phyloP scores from a whole-genome alignment of 1,140 invertebrate species.

The Bacillus rossius region DNA sequence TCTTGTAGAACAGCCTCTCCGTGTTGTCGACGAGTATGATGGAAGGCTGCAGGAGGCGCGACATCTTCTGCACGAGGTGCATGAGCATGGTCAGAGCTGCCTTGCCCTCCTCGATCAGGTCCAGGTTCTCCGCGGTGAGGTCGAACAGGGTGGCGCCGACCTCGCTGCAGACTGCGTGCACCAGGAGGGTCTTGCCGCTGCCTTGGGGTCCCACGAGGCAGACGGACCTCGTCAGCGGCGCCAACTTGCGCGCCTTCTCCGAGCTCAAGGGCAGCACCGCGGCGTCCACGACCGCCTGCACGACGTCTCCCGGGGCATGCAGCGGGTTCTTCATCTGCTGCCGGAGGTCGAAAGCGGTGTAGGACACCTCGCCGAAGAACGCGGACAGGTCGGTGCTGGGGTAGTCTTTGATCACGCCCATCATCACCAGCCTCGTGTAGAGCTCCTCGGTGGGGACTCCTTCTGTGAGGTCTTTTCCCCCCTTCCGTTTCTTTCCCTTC shows the following conservation, averaged over 20 bases:
- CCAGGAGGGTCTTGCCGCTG: conserved; percentile 54
- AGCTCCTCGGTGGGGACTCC: conserved; percentile 46
- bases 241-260: conserved; percentile 45
- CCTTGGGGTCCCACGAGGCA: conserved; percentile 51
- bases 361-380: conserved; percentile 40
- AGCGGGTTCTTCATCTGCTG: conserved; percentile 32
- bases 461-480: conserved; percentile 51
- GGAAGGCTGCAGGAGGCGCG: conserved; percentile 48
- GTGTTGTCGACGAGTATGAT: conserved; percentile 56
- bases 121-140: conserved; percentile 50
- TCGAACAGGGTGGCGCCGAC: conserved; percentile 56
- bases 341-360: conserved; percentile 36
- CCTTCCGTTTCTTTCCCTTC: conserved; percentile 52
- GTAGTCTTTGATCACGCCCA: conserved; percentile 36
- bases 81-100: conserved; percentile 55
- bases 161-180: conserved; percentile 54
- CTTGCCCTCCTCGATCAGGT: conserved; percentile 46
- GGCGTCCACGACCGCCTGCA: conserved; percentile 54
- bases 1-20: conserved; percentile 60
- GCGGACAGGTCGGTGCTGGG: conserved; percentile 26
- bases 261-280: conserved; percentile 58
- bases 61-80: conserved; percentile 44
- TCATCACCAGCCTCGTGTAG: conserved; percentile 53
- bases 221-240: conserved; percentile 53
- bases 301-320: conserved; percentile 45